Evolutionary conservation across 2,888 invertebrate genomes (phyloP).

Genomic region (Ennomos quercinarius): DNA sequence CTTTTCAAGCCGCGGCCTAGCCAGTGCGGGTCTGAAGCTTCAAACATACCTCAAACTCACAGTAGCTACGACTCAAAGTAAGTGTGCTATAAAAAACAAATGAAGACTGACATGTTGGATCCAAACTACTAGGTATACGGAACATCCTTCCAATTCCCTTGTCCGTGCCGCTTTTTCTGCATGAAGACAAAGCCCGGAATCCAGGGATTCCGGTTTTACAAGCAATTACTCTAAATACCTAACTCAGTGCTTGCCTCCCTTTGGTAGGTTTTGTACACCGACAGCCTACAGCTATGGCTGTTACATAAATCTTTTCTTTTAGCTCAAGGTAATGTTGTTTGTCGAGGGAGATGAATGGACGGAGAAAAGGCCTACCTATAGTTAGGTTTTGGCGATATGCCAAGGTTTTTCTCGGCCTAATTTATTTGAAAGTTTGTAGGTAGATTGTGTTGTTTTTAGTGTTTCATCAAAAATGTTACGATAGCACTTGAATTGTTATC

Average conservation of each 20-base stretch:
- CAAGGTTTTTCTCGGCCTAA: slow-evolving; percentile 15
- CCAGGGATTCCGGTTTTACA: slow-evolving; percentile 16
- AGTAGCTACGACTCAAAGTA: too few relatives aligned
- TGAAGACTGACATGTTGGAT: too few relatives aligned
- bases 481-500: too few relatives aligned
- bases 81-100: too few relatives aligned
- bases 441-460: too few relatives aligned
- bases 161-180: not conserved
- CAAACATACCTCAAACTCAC: too few relatives aligned
- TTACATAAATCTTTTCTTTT: slow-evolving; percentile 27
- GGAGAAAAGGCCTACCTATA: slow-evolving; percentile 13
- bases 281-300: slow-evolving; percentile 2
- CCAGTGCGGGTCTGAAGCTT: too few relatives aligned
- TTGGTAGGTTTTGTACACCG: slow-evolving; percentile 4
- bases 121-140: too few relatives aligned
- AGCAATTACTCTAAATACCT: slow-evolving; percentile 19
- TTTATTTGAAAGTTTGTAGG: slow-evolving; percentile 17
- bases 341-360: slow-evolving; percentile 25
- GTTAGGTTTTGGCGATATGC: slow-evolving; percentile 22
- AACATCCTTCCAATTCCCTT: not conserved
- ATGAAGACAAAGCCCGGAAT: slow-evolving; percentile 5
- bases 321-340: slow-evolving; percentile 16
- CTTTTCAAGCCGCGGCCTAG: too few relatives aligned
- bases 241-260: slow-evolving; percentile 2
- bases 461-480: too few relatives aligned